These are phyloP conservation scores for Auanema freiburgensis DNA, from an alignment of 2,888 invertebrate genomes.

Conservation along the genomic window DNA sequence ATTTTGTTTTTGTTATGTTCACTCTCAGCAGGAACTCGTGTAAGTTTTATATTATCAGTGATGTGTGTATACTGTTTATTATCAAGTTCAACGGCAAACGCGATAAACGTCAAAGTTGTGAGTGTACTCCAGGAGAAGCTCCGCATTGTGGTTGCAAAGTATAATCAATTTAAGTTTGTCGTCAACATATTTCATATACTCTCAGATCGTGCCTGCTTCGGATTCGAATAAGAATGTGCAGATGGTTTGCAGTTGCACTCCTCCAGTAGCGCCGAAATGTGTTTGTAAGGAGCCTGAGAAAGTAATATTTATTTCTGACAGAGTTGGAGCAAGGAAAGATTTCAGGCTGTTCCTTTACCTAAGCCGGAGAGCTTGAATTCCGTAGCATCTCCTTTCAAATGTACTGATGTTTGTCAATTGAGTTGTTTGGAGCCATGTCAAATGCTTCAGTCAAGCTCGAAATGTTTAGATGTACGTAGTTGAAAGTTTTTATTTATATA, in stretches of 20 bases:
- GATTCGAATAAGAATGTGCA: constrained; percentile 18
- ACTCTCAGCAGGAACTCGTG: too few relatives aligned
- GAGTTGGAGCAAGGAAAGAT: not conserved
- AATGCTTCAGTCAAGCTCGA: constrained; percentile 26
- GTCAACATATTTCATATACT: not conserved
- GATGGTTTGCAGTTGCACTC: constrained; percentile 40
- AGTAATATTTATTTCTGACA: constrained; percentile 16
- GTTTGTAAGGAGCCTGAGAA: constrained; percentile 28
- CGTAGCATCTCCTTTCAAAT: constrained; percentile 18
- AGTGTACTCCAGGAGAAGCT: constrained; percentile 32
- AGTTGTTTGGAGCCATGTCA: constrained; percentile 32
- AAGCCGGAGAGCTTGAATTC: not conserved
- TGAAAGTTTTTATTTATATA: not conserved
- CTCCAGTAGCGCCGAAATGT: constrained; percentile 38
- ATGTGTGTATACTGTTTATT: too few relatives aligned
- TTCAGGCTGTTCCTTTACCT: constrained; percentile 3
- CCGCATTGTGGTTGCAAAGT: constrained; percentile 43
- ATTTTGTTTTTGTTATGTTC: too few relatives aligned
- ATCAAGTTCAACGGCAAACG: not conserved
- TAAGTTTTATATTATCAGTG: too few relatives aligned
- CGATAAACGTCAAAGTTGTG: constrained; percentile 33
- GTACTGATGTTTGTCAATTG: constrained; percentile 28
- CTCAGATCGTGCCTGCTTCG: constrained; percentile 14
- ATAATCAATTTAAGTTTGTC: not conserved
- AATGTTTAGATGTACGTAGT: constrained; percentile 19